These are phyloP conservation scores for Rhinoraja longicauda DNA, from an alignment of 2,797 vertebrate genomes.

Conservation along the genomic window DNA sequence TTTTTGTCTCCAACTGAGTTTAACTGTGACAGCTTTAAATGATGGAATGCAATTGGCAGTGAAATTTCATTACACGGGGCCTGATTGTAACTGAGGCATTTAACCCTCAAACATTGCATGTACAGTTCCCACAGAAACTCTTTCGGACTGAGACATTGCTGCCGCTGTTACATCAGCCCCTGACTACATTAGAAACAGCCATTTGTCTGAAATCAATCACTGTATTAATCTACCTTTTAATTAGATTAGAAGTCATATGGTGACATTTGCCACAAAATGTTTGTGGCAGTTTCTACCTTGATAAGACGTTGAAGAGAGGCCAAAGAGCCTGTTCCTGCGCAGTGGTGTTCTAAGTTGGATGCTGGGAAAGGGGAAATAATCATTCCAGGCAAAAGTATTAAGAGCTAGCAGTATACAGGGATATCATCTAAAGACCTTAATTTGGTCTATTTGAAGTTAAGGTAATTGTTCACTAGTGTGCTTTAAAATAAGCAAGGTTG, in stretches of 20 bases:
- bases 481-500: background rate
- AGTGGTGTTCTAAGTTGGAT: no score
- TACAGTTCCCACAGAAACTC: slow-evolving; percentile 30
- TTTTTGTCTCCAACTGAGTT: slow-evolving; percentile 4
- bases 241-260: slow-evolving; percentile 20
- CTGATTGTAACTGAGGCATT: slow-evolving; percentile 31
- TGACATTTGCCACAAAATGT: slow-evolving; percentile 17
- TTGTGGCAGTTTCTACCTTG: background rate
- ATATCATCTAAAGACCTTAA: background rate
- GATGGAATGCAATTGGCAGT: slow-evolving; percentile 36
- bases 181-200: slow-evolving; percentile 30
- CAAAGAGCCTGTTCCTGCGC: no score
- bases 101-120: slow-evolving; percentile 32
- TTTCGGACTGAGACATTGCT: background rate
- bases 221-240: slow-evolving; percentile 36
- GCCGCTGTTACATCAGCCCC: slow-evolving; percentile 31
- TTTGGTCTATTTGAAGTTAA: background rate
- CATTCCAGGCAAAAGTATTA: background rate
- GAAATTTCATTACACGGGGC: slow-evolving; percentile 34
- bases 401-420: background rate
- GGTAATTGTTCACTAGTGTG: background rate
- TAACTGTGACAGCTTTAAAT: slow-evolving; percentile 31
- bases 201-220: slow-evolving; percentile 37
- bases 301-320: background rate
- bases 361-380: background rate